A percentile compares a stretch with the other conserved stretches of the same genome.
phyloP scores from a whole-genome alignment of 2,888 invertebrate genomes.

The Tetropium fuscum region DNA sequence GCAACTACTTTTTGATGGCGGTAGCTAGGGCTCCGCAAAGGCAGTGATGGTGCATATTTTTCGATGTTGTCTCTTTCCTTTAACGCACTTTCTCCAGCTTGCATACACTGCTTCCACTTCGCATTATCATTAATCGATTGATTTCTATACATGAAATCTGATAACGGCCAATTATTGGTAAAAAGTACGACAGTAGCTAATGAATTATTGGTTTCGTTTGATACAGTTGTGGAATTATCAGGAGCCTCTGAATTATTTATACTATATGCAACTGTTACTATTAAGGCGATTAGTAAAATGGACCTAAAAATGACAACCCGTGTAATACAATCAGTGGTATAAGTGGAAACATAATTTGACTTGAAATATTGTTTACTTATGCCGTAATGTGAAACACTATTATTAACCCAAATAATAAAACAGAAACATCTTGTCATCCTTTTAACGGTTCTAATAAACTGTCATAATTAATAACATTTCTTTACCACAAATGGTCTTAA shows the following conservation, averaged over 20 bases:
- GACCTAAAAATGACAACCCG: conserved; percentile 44
- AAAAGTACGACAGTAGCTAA: conserved; percentile 44
- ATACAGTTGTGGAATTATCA: conserved; percentile 31
- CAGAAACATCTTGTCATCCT: too few species aligned
- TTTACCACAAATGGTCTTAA: background rate
- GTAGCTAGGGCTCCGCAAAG: conserved; percentile 72
- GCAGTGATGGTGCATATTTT: conserved; percentile 66
- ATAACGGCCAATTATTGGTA: conserved; percentile 44
- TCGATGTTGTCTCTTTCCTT: conserved; percentile 71
- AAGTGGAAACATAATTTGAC: background rate
- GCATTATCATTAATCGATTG: conserved; percentile 27
- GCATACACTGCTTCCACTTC: conserved; percentile 40
- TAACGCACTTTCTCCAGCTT: conserved; percentile 70
- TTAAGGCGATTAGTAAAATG: conserved; percentile 45
- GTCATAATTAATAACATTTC: background rate
- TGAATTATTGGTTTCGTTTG: conserved; percentile 24
- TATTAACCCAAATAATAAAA: too few species aligned
- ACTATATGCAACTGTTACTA: conserved; percentile 44
- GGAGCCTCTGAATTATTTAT: conserved; percentile 32
- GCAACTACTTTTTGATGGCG: conserved; percentile 79
- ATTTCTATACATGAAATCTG: conserved; percentile 34
- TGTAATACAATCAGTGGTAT: background rate
- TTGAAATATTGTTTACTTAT: background rate
- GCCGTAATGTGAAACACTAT: too few species aligned
- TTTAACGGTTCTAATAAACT: too few species aligned